These are phyloP conservation scores for Menura novaehollandiae DNA, from an alignment of 2,113 vertebrate species.

Conservation along the genomic window DNA sequence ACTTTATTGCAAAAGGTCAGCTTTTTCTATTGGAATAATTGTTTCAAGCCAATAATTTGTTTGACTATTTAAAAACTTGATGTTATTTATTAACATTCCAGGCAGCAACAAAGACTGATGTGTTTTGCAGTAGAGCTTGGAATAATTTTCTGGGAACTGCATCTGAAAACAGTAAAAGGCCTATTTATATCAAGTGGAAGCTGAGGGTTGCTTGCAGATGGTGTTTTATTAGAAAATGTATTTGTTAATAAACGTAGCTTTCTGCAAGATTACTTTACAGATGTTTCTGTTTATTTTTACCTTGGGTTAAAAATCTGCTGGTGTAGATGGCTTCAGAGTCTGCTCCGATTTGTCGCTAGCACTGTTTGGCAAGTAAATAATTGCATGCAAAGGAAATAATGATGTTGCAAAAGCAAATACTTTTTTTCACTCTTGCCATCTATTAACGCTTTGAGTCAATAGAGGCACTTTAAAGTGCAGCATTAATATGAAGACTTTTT, in stretches of 20 bases:
- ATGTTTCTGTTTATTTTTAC: conserved; percentile 77
- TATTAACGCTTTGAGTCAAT: not conserved
- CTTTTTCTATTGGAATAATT: conserved; percentile 58
- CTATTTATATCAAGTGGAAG: conserved; percentile 74
- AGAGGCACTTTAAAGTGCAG: not conserved
- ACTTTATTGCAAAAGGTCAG: conserved; percentile 53
- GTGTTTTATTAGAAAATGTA: conserved; percentile 75
- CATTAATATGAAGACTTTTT: not conserved
- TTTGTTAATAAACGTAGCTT: conserved; percentile 73
- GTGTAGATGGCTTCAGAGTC: conserved; percentile 53
- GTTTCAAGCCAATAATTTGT: conserved; percentile 67
- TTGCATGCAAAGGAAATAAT: conserved; percentile 51
- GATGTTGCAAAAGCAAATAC: conserved; percentile 49
- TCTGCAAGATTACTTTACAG: conserved; percentile 68
- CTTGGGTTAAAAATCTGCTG: conserved; percentile 70
- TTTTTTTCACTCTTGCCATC: not conserved
- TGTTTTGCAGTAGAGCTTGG: conserved; percentile 69
- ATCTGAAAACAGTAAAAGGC: conserved; percentile 70
- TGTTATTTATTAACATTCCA: conserved; percentile 72
- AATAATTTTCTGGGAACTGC: conserved; percentile 72
- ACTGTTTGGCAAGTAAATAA: conserved; percentile 67
- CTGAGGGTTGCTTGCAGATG: conserved; percentile 71
- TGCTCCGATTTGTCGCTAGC: conserved; percentile 54
- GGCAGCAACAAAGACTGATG: conserved; percentile 66
- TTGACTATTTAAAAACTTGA: conserved; percentile 67